Evolutionary conservation across 2,113 vertebrate genomes (phyloP).

Genomic region (Perca fluviatilis): DNA sequence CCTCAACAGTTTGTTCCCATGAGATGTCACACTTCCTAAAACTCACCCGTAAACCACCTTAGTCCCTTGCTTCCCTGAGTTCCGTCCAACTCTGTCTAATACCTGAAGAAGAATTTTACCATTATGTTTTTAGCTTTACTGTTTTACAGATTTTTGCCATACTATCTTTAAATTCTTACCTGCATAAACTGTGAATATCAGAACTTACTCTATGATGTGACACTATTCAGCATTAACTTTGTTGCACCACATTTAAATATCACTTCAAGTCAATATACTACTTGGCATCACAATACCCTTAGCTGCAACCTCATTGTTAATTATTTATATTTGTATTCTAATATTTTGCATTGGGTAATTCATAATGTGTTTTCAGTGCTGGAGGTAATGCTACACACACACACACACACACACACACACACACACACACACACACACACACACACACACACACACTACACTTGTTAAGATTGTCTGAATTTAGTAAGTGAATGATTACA

Average conservation of each 20-base stretch:
- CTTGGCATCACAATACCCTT: not conserved
- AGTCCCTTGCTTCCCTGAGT: slow-evolving; percentile 27
- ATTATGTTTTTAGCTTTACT: slow-evolving; percentile 16
- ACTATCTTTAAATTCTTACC: not conserved
- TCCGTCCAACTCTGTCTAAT: slow-evolving; percentile 14
- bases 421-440: too few relatives aligned
- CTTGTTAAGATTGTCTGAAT: not conserved
- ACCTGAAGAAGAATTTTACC: not conserved
- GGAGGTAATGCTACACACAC: not conserved
- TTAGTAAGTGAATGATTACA: not conserved
- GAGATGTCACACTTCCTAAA: slow-evolving; percentile 70
- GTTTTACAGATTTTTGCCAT: not conserved
- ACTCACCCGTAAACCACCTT: slow-evolving; percentile 50
- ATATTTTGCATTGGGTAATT: not conserved
- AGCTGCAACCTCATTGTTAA: not conserved
- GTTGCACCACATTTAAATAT: not conserved
- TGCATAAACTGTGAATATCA: not conserved
- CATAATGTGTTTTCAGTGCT: not conserved
- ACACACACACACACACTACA: not conserved
- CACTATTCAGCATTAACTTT: not conserved
- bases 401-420: too few relatives aligned
- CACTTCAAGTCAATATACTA: slow-evolving; percentile 13
- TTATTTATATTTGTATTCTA: not conserved
- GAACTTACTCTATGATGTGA: not conserved
- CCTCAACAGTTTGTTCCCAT: slow-evolving; percentile 67